These are phyloP conservation scores for Zeugodacus cucurbitae DNA, from an alignment of 1,140 invertebrate species.

Conservation along the genomic window DNA sequence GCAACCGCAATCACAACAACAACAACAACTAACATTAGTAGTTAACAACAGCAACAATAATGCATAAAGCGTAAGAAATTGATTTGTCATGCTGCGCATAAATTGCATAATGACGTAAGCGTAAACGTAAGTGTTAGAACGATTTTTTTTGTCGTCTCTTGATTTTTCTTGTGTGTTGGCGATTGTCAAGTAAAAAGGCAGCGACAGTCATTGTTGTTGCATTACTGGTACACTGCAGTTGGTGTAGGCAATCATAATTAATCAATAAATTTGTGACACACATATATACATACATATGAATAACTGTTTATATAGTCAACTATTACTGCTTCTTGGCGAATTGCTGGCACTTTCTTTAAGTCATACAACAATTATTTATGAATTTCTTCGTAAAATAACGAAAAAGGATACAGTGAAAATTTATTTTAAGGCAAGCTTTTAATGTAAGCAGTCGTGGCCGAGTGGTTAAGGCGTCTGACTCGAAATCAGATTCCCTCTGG, in stretches of 20 bases:
- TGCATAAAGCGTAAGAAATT: slow-evolving; percentile 51
- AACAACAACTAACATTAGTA: background rate
- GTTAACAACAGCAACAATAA: slow-evolving; percentile 27
- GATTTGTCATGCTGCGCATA: slow-evolving; percentile 65
- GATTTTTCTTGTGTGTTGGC: background rate
- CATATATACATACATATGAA: background rate
- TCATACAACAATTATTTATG: too few species aligned
- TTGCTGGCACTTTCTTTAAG: too few species aligned
- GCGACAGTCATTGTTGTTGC: background rate
- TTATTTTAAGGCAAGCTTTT: too few species aligned
- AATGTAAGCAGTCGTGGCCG: slow-evolving; percentile 77
- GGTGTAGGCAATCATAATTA: background rate
- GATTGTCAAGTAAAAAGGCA: background rate
- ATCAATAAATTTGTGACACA: slow-evolving; percentile 17
- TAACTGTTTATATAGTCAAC: background rate
- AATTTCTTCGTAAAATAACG: background rate
- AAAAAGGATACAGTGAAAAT: too few species aligned
- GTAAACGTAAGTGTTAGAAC: slow-evolving; percentile 20
- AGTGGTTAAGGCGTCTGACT: slow-evolving; percentile 89
- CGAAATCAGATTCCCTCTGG: slow-evolving; percentile 87
- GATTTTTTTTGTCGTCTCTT: background rate
- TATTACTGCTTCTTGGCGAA: too few species aligned
- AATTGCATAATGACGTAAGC: slow-evolving; percentile 58
- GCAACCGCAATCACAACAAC: slow-evolving; percentile 20
- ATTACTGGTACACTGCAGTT: background rate